These are phyloP conservation scores for Leucoraja erinaceus DNA, from an alignment of 2,113 vertebrate species.

Conservation along the genomic window DNA sequence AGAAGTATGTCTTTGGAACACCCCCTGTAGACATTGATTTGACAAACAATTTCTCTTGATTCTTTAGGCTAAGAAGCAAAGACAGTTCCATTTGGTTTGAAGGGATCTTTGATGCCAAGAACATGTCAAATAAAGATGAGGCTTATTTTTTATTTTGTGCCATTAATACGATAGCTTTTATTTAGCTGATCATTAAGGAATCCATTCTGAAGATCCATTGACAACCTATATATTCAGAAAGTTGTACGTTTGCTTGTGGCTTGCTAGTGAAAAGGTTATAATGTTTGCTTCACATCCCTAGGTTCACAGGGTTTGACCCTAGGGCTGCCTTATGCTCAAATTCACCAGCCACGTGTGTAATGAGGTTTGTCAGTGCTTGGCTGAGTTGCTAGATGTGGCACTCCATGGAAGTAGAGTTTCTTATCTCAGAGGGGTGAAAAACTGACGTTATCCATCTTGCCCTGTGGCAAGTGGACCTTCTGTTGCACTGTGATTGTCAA, in stretches of 20 bases:
- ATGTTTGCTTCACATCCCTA: constrained; percentile 9
- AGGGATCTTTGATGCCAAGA: constrained; percentile 17
- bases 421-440: constrained; percentile 26
- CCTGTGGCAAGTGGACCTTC: neutral
- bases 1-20: constrained; percentile 30
- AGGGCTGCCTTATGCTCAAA: constrained; percentile 25
- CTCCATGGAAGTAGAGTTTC: constrained; percentile 25
- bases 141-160: neutral
- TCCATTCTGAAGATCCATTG: neutral
- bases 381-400: constrained; percentile 23
- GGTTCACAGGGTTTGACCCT: neutral
- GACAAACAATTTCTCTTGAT: constrained; percentile 37
- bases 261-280: constrained; percentile 21
- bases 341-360: constrained; percentile 34
- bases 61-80: constrained; percentile 33
- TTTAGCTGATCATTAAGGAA: neutral
- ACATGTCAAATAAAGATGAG: neutral
- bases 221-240: constrained; percentile 15
- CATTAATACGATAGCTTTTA: neutral
- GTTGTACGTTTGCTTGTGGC: neutral
- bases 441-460: neutral
- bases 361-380: constrained; percentile 36
- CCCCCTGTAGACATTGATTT: constrained; percentile 33
- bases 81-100: constrained; percentile 24
- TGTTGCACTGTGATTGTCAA: neutral